Base-by-base conservation (phyloP, 2,888 invertebrate genomes). In the Hoplodrina ambigua region DNA sequence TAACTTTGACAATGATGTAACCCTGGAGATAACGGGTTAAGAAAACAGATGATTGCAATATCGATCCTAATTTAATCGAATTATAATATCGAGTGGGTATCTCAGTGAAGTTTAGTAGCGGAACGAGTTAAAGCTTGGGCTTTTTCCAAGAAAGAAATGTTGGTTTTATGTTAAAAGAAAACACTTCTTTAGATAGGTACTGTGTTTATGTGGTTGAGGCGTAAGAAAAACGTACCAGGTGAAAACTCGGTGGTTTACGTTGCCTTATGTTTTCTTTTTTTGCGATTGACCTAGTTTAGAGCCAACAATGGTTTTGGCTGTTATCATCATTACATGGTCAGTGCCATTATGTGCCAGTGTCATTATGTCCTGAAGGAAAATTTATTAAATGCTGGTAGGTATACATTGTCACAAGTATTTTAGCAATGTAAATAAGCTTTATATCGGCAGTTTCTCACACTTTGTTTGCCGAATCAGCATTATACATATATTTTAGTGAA, bases 1-100 rank as follows among this genome's bases (percentile, higher is more conserved):
- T 80, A 46, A 10, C 17, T 17, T 71, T 82, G 69, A 58, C 8
- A 81, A 69, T 85, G 86, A 87, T 85, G 83, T 87, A 84, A 85
- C 61, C 53, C 37, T 54, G 46, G 33, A 52, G 82, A 80, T 84
- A 84, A 85, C 70, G 44, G 69, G 41, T 44, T 46, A 71, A 58
- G 30, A 70, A 84, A 75, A 75, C 78, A 73, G 74, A 63, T 84
- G 64, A 49, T 59, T 52, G 56, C 57, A 20, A 54, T 62, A 13
- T 54, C n/a, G 2, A 50, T 37, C 19, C 25, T 71, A 33, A 13
- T 55, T 8, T 46, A 46, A 60, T 66, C 33, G 46, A 52, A 49
- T 72, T 55, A 57, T 46, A 52, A 60, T 20, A 52, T 46, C 57
- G 50, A 44, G n/a, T 37, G 7, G 44, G 61, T 46, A 8, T 59